phyloP scores from a whole-genome alignment of 2,797 vertebrate genomes.

The Tapera naevia region DNA sequence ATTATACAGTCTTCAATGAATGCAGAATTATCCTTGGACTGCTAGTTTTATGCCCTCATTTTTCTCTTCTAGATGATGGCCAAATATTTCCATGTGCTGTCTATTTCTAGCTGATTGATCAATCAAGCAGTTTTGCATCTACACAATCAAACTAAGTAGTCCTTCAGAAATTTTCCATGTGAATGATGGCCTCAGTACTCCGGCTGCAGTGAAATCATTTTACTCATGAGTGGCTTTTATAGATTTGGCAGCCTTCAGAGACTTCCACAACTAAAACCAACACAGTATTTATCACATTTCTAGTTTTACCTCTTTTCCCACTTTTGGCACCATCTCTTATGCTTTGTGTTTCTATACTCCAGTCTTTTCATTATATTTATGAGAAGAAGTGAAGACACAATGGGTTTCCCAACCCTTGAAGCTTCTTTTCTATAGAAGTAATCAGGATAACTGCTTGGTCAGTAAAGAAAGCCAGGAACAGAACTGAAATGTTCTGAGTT shows the following conservation, averaged over 20 bases:
- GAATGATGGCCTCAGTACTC: background rate
- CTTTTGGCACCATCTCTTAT: background rate
- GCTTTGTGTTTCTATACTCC: fast-evolving
- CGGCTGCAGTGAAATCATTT: background rate
- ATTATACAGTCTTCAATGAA: background rate
- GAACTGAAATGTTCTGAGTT: background rate
- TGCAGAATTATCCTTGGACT: background rate
- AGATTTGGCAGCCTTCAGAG: background rate
- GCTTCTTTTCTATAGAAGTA: background rate
- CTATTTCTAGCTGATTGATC: background rate
- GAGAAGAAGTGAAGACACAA: background rate
- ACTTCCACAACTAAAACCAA: background rate
- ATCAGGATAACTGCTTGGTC: background rate
- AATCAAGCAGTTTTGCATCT: background rate
- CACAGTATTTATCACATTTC: fast-evolving
- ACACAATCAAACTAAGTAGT: background rate
- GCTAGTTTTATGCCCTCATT: background rate
- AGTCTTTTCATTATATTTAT: background rate
- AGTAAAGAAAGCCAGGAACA: background rate
- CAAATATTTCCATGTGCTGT: background rate
- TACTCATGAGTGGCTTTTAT: background rate
- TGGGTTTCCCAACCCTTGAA: background rate
- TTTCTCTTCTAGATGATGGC: background rate
- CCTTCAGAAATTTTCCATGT: background rate
- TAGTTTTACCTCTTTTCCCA: background rate